phyloP scores from a whole-genome alignment of 2,888 invertebrate species.

The Plebejus argus region DNA sequence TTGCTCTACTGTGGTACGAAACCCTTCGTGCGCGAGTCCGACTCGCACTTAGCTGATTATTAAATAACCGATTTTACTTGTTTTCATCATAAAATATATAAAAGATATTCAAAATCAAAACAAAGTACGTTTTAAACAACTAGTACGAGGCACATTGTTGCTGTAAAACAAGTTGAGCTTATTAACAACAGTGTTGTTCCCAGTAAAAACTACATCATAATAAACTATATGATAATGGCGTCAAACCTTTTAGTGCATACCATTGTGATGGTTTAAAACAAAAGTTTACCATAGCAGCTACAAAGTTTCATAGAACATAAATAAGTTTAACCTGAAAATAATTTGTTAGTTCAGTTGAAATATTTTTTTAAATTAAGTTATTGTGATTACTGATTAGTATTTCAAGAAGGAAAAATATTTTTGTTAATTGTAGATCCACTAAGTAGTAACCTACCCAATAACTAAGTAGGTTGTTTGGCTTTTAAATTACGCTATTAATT shows the following conservation, averaged over 20 bases:
- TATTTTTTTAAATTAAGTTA: not conserved
- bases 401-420: too few relatives aligned
- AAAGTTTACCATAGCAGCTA: conserved; percentile 19
- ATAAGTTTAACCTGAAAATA: not conserved
- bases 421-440: too few relatives aligned
- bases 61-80: too few relatives aligned
- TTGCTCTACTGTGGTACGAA: too few relatives aligned
- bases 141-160: not conserved
- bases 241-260: not conserved
- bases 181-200: conserved; percentile 6
- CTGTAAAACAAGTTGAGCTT: conserved; percentile 8
- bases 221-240: conserved; percentile 11
- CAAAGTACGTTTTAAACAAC: not conserved
- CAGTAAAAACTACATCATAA: conserved; percentile 16
- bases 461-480: too few relatives aligned
- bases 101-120: not conserved
- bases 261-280: conserved; percentile 29
- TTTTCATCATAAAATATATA: not conserved
- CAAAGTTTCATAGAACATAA: not conserved
- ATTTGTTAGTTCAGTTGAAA: not conserved
- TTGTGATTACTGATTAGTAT: too few relatives aligned
- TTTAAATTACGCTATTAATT: too few relatives aligned
- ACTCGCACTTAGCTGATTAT: too few relatives aligned
- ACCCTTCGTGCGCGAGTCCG: too few relatives aligned
- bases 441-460: too few relatives aligned